Base-by-base conservation (phyloP, 2,113 vertebrate genomes). In the Brachirus orientalis region DNA sequence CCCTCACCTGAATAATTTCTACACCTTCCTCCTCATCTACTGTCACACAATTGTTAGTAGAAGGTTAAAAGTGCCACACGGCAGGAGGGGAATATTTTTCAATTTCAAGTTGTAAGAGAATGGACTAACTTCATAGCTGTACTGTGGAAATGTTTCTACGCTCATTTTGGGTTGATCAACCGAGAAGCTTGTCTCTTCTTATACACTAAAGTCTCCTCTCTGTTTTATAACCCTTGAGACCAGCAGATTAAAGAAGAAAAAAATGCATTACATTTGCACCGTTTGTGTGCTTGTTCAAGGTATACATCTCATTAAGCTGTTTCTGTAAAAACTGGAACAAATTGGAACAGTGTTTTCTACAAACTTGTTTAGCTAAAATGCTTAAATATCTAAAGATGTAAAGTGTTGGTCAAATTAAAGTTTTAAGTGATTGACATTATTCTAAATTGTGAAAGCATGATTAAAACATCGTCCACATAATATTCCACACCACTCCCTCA, bases 141-240 rank as follows among this genome's bases (percentile, higher is more conserved):
- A 8, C 28, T 40, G 20, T 19, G 4, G 18, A 7, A 47, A n/a
- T 46, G 16, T 73, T 19, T 60, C 53, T 33, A 13, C 60, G 48
- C 40, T 28, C 54, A 52, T 60, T 50, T 35, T 78, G 63, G 59
- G 65, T 73, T 61, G 10, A 19, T 67, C 28, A 28, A 28, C 28
- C 28, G 50, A 77, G 58, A 66, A 64, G 80, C 69, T 35, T 82
- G 64, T 77, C 65, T 28, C 28, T 6, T 28, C 28, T 28, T 28
- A 28, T 28, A 80, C 67, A 79, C 76, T 69, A 79, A 84, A 83
- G 79, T 64, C 64, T n/a, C 51, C 63, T 77, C 58, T 77, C 66
- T 56, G 69, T 83, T 82, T 81, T 68, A 83, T 63, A 79, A 72
- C 77, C 79, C 45, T 60, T 36, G 75, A 86, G 64, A 79, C 47